These are phyloP conservation scores for Cheilosia variabilis DNA, from an alignment of 2,888 invertebrate species.

Conservation along the genomic window DNA sequence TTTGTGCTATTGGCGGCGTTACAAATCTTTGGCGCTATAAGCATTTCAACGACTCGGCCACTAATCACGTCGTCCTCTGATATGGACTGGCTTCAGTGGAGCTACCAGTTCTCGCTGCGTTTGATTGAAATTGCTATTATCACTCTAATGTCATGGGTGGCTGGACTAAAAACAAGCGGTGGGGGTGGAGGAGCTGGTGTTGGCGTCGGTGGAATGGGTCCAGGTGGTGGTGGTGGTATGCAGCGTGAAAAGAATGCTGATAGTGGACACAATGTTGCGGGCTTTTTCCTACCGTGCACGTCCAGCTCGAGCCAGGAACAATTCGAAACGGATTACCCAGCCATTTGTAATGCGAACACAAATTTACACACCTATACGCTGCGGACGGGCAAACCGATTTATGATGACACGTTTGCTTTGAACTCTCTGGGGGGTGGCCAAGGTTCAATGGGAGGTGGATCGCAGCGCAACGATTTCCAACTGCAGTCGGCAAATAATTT, in stretches of 20 bases:
- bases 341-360: constrained; percentile 93
- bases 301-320: constrained; percentile 93
- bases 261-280: constrained; percentile 87
- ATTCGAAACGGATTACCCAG: constrained; percentile 92
- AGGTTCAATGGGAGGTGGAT: constrained; percentile 60
- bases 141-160: constrained; percentile 93
- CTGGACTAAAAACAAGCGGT: constrained; percentile 87
- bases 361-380: constrained; percentile 93
- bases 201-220: constrained; percentile 74
- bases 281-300: constrained; percentile 92
- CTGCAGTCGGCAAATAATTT: constrained; percentile 80
- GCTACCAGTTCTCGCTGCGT: constrained; percentile 93
- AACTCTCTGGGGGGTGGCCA: constrained; percentile 83
- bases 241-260: constrained; percentile 89
- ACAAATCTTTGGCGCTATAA: constrained; percentile 92
- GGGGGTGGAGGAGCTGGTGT: constrained; percentile 81
- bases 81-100: constrained; percentile 95
- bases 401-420: constrained; percentile 87
- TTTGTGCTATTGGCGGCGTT: constrained; percentile 92
- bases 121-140: constrained; percentile 95
- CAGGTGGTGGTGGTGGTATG: constrained; percentile 82
- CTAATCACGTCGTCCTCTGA: constrained; percentile 83
- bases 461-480: constrained; percentile 79
- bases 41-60: constrained; percentile 84
- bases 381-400: constrained; percentile 90